Percentiles rank a stretch among this genome's conserved stretches.
These are phyloP conservation scores for Diplazon laetatorius DNA, from an alignment of 2,888 invertebrate species.

Conservation along the genomic window DNA sequence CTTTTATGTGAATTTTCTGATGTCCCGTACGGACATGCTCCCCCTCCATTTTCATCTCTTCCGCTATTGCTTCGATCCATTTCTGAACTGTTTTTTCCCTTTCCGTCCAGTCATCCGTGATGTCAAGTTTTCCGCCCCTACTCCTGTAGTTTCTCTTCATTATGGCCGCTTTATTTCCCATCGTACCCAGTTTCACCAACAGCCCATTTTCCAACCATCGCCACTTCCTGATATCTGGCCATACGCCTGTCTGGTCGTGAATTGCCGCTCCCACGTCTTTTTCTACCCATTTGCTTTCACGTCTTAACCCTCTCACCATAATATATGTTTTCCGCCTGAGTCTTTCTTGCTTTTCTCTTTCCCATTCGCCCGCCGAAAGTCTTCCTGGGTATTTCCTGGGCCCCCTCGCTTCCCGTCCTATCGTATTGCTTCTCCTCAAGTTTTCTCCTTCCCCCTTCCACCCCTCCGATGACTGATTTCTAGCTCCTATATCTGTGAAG, in stretches of 20 bases:
- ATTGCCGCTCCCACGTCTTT: neutral
- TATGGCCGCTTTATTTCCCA: constrained; percentile 4
- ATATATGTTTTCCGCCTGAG: neutral
- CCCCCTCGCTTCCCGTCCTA: neutral
- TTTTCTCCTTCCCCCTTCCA: neutral
- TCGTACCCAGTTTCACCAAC: neutral
- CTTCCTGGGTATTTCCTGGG: neutral
- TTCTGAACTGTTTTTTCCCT: constrained; percentile 16
- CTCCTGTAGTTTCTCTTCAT: constrained; percentile 28
- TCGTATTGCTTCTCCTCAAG: neutral
- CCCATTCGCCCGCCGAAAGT: constrained; percentile 12
- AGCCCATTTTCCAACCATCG: constrained; percentile 17
- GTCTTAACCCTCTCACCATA: neutral
- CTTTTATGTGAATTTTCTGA: constrained; percentile 21
- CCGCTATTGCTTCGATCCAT: constrained; percentile 23
- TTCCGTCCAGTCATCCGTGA: constrained; percentile 21
- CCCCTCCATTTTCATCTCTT: constrained; percentile 1
- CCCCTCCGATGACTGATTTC: neutral
- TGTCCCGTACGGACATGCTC: constrained; percentile 21
- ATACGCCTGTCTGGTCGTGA: constrained; percentile 8
- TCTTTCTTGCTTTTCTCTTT: constrained; percentile 26
- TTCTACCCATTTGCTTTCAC: neutral
- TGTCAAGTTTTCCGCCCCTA: constrained; percentile 1
- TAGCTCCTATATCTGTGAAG: neutral
- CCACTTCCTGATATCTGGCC: constrained; percentile 7